These are phyloP conservation scores for Theristicus caerulescens DNA, from an alignment of 2,113 vertebrate species.

Conservation along the genomic window DNA sequence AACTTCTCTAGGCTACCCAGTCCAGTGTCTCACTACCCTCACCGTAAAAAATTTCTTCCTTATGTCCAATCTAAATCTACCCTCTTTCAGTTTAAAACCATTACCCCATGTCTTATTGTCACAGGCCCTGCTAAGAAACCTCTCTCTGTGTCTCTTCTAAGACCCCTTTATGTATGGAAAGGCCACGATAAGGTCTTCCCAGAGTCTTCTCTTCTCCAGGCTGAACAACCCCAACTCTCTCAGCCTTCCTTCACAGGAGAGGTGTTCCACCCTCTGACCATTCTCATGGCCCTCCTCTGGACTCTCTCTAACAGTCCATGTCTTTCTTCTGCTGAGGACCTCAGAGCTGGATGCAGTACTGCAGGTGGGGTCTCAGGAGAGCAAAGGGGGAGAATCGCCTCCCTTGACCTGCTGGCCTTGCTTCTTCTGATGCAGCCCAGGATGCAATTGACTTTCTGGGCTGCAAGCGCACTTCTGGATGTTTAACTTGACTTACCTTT, in stretches of 20 bases:
- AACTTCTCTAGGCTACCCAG: neutral
- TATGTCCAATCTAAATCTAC: neutral
- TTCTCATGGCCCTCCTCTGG: neutral
- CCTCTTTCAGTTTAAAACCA: neutral
- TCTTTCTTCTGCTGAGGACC: neutral
- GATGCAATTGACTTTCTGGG: accelerated
- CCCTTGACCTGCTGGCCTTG: accelerated
- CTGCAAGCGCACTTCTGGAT: neutral
- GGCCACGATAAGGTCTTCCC: accelerated
- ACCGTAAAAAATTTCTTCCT: neutral
- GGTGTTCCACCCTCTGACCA: neutral
- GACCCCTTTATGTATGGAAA: neutral
- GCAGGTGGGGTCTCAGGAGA: neutral
- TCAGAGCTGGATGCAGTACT: too few species aligned
- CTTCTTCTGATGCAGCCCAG: neutral
- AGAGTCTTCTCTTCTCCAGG: neutral
- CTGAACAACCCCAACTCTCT: neutral
- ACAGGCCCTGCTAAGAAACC: neutral
- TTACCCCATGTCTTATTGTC: accelerated
- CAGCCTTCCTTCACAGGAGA: neutral
- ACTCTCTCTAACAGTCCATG: accelerated
- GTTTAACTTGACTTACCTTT: neutral
- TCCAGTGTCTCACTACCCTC: neutral
- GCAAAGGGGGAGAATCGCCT: neutral
- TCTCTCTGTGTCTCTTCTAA: neutral